Evolutionary conservation across 1,140 invertebrate genomes (phyloP), one percentile per base, ranked within the genome.

Genomic region (Paraescarpia echinospica): DNA sequence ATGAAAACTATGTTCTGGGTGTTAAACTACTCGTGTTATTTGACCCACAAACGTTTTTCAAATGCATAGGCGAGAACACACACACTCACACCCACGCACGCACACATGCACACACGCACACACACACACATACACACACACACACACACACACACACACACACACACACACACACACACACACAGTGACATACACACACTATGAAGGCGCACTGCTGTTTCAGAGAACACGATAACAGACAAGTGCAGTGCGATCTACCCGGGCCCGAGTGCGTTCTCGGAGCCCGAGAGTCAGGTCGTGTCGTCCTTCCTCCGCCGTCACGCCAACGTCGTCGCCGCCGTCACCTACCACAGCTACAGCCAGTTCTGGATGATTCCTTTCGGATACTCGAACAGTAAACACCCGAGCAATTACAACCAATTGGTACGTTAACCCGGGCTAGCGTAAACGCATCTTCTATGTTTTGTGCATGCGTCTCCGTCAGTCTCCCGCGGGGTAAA

Each of bases 241-340:
- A 41, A 34, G 14, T 95, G 94, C 89, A 94, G 94, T 5, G 93
- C 94, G 18, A 94, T 94, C 12, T 95, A 94, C 92, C 41, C 93
- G 27, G 95, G 95, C 0, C 93, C 94, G 27, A 33, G 89, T 14
- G 92, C 96, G 6, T 95, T 95, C 91, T 96, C 96, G 0, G 96
- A 96, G 93, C 95, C 94, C 0, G 96, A 96, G 92, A 95, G 94
- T 12, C 51, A 93, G 34, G 95, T 95, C 27, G 93, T 95, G 91
- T 93, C 27, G 94, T 95, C 33, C 9, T 92, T 92, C 34, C 59
- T 92, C 12, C 34, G 22, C 12, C n/a, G 77, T 41, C 35, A 48
- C n/a, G 35, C 96, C 95, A 93, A 96, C 6, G 96, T 97, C 9
- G 97, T 97, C 94, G 41, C 92, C 34, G 51, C 51, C 51, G 88